Evolutionary conservation across 64 coral and sea anemone genomes (phyloP).

Genomic region (Montipora efflorescens): DNA sequence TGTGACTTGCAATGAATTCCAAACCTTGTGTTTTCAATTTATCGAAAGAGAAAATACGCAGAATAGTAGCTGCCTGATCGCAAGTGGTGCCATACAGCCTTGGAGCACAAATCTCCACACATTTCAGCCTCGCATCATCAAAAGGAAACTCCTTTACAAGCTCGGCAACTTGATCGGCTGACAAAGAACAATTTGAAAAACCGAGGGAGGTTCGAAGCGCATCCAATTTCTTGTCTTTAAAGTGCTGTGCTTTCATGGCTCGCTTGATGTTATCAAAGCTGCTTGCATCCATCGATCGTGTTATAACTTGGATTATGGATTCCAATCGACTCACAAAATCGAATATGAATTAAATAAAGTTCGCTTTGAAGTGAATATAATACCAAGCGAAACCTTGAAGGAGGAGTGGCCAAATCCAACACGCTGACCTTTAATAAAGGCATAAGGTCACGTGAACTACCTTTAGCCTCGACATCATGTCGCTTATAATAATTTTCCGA

Average conservation of each 20-base stretch:
- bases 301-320: no score
- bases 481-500: no score
- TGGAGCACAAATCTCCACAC: slow-evolving; percentile 27
- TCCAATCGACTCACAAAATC: no score
- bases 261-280: slow-evolving; percentile 50
- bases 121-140: slow-evolving; percentile 65
- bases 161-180: slow-evolving; percentile 54
- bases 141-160: slow-evolving; percentile 57
- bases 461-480: no score
- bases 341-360: no score
- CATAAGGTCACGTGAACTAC: no score
- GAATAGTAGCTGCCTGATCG: slow-evolving; percentile 30
- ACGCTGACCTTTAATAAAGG: no score
- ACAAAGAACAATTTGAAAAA: slow-evolving; percentile 36
- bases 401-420: no score
- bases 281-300: slow-evolving; percentile 37
- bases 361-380: no score
- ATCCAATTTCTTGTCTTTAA: slow-evolving; percentile 59
- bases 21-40: slow-evolving; percentile 52
- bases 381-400: no score
- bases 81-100: slow-evolving; percentile 47
- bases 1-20: slow-evolving; percentile 38
- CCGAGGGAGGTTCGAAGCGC: slow-evolving; percentile 27
- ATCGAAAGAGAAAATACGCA: slow-evolving; percentile 66
- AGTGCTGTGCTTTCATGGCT: not conserved